Conservation (phyloP, 2,888 invertebrate species). For the Caenorhabditis japonica region DNA sequence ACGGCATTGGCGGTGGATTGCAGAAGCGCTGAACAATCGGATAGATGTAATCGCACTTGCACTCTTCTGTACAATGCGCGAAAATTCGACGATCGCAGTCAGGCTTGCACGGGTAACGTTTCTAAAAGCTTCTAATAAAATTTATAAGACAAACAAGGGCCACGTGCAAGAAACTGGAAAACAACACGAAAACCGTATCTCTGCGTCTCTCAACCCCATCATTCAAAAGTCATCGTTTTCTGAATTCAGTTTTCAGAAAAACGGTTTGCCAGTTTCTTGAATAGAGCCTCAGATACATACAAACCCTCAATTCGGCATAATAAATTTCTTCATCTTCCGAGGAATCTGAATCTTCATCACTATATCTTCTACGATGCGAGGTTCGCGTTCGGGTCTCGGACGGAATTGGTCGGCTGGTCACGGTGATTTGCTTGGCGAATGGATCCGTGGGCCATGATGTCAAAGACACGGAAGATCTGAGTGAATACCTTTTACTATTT, state of each 20-base stretch:
- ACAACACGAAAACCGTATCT: too few relatives aligned
- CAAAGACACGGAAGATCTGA: constrained; percentile 24
- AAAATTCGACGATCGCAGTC: constrained; percentile 67
- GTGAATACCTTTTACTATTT: background rate
- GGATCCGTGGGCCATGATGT: constrained; percentile 62
- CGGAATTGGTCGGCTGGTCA: constrained; percentile 23
- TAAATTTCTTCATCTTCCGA: constrained; percentile 54
- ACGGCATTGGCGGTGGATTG: constrained; percentile 72
- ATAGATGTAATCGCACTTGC: constrained; percentile 72
- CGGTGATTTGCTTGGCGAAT: constrained; percentile 42
- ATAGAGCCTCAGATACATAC: background rate
- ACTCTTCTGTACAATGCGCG: constrained; percentile 71
- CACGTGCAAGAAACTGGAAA: too few relatives aligned
- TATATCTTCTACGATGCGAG: constrained; percentile 15
- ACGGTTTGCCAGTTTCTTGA: too few relatives aligned
- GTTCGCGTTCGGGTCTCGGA: constrained; percentile 7
- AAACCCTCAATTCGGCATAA: constrained; percentile 52
- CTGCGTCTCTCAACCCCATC: background rate
- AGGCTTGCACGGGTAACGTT: constrained; percentile 71
- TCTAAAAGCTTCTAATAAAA: too few relatives aligned
- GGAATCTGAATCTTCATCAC: constrained; percentile 40
- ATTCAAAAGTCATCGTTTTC: too few relatives aligned
- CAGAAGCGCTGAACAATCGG: constrained; percentile 72
- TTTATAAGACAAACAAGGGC: too few relatives aligned
- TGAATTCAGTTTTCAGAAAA: too few relatives aligned